Evolutionary conservation across 2,888 invertebrate genomes (phyloP), one percentile per base, ranked within the genome.

Genomic region (Xylota sylvarum): DNA sequence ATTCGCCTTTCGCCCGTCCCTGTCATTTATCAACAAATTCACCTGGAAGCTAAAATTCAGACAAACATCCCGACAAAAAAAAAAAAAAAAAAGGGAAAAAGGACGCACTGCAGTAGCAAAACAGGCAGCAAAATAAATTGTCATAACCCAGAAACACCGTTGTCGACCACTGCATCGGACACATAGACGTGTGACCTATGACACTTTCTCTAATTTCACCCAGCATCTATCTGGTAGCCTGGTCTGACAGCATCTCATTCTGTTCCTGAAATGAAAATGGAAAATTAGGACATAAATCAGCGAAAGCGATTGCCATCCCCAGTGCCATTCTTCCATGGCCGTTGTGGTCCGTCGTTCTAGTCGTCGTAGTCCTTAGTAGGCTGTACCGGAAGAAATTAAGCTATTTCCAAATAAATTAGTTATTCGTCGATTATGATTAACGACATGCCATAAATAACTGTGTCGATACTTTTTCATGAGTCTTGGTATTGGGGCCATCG

Each of bases 341-440:
- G 19, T 5, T 30, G 67, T 40, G 19, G 37, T 58, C 37, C 56
- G n/a, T 17, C 9, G 19, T n/a, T n/a, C n/a, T 72, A 55, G 55
- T 58, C 67, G 37, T 19, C 27, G 43, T 40, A n/a, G 58, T 60
- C 30, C 14, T 52, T 17, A 9, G 43, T 67, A 48, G 64, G 64
- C 74, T 48, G 55, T 64, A 86, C 60, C 86, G 86, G 86, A 86
- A 86, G 86, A 82, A 86, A 86, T 86, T 86, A 86, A 86, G 82
- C 86, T 78, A 86, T 86, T 86, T 78, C 77, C 77, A 86, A 82
- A 86, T 82, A 86, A 86, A 86, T 86, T 86, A 77, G 86, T 86
- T 82, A 86, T 82, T 82, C 82, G 48, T 82, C 86, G 86, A 86
- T 86, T 86, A 86, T 86, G 86, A 86, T 86, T 86, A 86, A 86